Evolutionary conservation across 2,797 vertebrate species (phyloP), one percentile per base, ranked within the genome.

Genomic region (Danio tinwini): DNA sequence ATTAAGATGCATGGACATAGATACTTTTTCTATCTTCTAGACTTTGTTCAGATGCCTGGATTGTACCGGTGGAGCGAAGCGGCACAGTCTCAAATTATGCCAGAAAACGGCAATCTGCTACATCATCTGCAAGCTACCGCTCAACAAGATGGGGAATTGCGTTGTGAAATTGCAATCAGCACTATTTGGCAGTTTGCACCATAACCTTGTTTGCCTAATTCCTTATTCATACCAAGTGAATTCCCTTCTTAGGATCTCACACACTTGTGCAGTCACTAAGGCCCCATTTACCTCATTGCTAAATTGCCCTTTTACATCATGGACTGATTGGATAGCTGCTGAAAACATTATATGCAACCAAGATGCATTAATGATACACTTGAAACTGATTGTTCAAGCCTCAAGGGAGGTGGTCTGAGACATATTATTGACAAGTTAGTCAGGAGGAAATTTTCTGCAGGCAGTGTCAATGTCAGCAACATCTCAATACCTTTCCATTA

Each of bases 371-470:
- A 17, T 74, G n/a, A 10, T 74, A 52, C 37, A 74, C 58, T 63
- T 63, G 45, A 63, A 74, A 74, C 72, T 52, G 29, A 62, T 63
- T 62, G 45, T 40, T 74, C n/a, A 74, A 74, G 50, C 16, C 29
- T 50, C n/a, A 14, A 19, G 45, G 11, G 72, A 50, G 58, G 21
- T 63, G 72, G 29, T 63, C 45, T 39, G 58, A 74, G 59, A 63
- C 59, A 52, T 29, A 42, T 63, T 74, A 62, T 63, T 63, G 58
- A 42, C 58, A 74, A 62, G 58, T 40, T 19, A 50, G 58, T 74
- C 7, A 16, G 61, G 42, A 45, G 4, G 7, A 39, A 39, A 39
- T 10, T 0, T 74, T 62, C 16, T 62, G 47, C 45, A 50, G 55
- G 13, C 42, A 59, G 42, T 29, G 13, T 39, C 16, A 52, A 42